These are phyloP conservation scores for Glossophaga mutica DNA, from an alignment of 2,797 vertebrate species.

Conservation along the genomic window DNA sequence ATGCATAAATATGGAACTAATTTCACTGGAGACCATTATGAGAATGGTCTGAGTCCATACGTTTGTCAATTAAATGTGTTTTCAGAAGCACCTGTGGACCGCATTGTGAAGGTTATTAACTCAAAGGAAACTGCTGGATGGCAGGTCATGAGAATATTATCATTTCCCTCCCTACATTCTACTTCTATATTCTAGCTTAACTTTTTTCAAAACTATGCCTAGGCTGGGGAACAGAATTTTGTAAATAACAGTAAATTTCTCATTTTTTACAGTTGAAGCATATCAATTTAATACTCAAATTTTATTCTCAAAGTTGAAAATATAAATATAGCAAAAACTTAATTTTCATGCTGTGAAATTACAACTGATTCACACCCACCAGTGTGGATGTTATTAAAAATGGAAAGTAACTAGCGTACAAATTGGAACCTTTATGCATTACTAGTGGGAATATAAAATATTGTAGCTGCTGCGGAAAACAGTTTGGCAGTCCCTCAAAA, in stretches of 20 bases:
- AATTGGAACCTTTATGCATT: neutral
- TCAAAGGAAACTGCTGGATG: neutral
- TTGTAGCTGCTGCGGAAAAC: neutral
- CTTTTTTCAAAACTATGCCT: neutral
- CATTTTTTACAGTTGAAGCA: constrained; percentile 10
- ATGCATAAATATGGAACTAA: constrained; percentile 55
- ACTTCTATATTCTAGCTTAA: neutral
- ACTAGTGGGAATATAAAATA: neutral
- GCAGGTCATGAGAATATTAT: neutral
- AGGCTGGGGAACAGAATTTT: neutral
- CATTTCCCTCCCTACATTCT: neutral
- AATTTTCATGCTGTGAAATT: neutral
- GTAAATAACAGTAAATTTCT: neutral
- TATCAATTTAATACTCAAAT: neutral
- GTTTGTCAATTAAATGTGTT: constrained; percentile 46
- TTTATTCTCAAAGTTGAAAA: constrained; percentile 35
- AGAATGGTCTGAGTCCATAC: neutral
- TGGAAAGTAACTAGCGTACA: neutral
- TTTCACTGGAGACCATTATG: constrained; percentile 44
- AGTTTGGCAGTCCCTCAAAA: neutral
- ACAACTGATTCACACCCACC: neutral
- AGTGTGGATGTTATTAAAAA: neutral
- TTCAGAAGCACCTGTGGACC: constrained; percentile 9
- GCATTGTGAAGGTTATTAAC: neutral
- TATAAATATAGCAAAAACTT: neutral